Evolutionary conservation across 2,888 invertebrate genomes (phyloP), one percentile per base, ranked within the genome.

Genomic region (Drosophila lacicola): DNA sequence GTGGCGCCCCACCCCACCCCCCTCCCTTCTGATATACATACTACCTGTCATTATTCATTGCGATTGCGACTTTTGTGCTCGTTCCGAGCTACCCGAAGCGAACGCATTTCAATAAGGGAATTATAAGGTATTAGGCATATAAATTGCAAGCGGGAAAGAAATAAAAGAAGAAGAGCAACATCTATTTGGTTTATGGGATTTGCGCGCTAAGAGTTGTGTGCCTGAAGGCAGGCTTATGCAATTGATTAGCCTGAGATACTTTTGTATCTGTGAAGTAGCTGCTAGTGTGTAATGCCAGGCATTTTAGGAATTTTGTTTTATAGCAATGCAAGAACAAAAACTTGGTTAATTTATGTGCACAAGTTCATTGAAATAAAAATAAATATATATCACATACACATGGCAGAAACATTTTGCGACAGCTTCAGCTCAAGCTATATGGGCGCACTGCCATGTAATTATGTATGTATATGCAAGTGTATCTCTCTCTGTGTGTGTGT

Each of bases 91-190:
- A 17, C 29, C 29, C 47, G 54, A 49, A 39, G 68, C 53, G 14
- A 61, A 58, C 54, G 65, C 68, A 72, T 82, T 88, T 77, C 83
- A 70, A 88, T 86, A 71, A 64, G 70, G 83, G 84, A 75, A 83
- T 83, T 80, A 88, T 80, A 69, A 61, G 78, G 70, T 62, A 84
- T 89, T 86, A 88, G 51, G 60, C 66, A 63, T 64, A 69, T 60
- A 57, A 49, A 70, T 77, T 54, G 50, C 50, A 63, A n/a, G 25
- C 19, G 39, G 6, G 34, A 44, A 25, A 47, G 17, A 21, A 11
- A 41, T 9, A 14, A n/a, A 47, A 45, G 37, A 51, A 21, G 21
- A 29, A 8, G 29, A 8, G 29, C 2, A 29, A 34, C 2, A 13
- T 39, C 25, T 46, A 41, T 46, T 66, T 14, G 37, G 34, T n/a